Evolutionary conservation across 2,888 invertebrate genomes (phyloP).

Genomic region (Hydriomena furcata): DNA sequence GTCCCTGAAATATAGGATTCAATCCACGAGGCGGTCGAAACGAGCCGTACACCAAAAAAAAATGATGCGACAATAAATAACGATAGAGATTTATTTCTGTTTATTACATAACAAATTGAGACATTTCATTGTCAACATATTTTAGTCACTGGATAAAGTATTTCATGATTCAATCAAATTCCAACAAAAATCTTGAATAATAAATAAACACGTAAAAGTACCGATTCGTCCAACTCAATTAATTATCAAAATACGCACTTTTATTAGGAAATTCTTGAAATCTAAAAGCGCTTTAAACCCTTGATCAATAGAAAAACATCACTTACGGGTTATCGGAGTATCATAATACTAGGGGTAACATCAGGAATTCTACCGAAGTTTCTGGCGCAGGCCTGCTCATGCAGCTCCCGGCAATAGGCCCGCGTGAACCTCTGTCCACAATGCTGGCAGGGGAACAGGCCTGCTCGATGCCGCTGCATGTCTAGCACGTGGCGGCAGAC

Average conservation of each 20-base stretch:
- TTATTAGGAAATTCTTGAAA: no score
- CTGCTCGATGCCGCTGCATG: conserved; percentile 29
- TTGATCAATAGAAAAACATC: no score
- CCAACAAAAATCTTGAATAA: not conserved
- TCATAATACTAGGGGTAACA: conserved; percentile 46
- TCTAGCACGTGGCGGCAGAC: conserved; percentile 62
- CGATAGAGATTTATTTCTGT: conserved; percentile 20
- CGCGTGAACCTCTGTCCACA: conserved; percentile 67
- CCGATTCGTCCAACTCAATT: no score
- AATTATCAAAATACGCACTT: no score
- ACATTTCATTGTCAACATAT: not conserved
- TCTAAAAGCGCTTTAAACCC: no score
- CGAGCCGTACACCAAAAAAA: conserved; percentile 49
- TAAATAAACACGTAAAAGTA: not conserved
- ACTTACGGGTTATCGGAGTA: conserved; percentile 46
- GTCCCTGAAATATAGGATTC: conserved; percentile 44
- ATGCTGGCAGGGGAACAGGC: conserved; percentile 57
- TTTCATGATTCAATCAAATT: not conserved
- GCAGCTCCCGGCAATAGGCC: conserved; percentile 71
- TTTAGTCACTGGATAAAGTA: not conserved
- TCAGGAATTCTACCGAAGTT: conserved; percentile 44
- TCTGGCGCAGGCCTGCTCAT: conserved; percentile 59
- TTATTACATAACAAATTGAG: conserved; percentile 21
- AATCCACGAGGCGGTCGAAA: conserved; percentile 53
- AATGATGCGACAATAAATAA: conserved; percentile 22